phyloP scores from a whole-genome alignment of 2,888 invertebrate genomes.

The Papilio demoleus region DNA sequence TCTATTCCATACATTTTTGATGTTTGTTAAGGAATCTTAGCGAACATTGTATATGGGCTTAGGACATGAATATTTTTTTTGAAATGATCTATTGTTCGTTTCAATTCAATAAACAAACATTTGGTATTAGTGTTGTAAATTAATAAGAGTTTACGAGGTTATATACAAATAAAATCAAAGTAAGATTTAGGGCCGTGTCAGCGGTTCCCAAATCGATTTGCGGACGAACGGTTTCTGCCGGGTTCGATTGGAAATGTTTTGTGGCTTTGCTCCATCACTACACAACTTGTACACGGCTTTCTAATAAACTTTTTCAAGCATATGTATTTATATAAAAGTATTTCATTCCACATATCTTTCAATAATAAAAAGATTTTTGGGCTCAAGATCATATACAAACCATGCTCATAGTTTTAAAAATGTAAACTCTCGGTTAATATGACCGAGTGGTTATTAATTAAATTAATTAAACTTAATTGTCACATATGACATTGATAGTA shows the following conservation, averaged over 20 bases:
- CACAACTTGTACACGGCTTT: constrained; percentile 12
- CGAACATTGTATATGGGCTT: too few relatives aligned
- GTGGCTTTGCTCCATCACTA: constrained; percentile 5
- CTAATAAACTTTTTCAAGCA: constrained; percentile 4
- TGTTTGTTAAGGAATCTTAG: too few relatives aligned
- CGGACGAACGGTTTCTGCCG: constrained; percentile 18
- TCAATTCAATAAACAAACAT: too few relatives aligned
- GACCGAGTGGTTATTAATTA: neutral
- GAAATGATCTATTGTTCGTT: neutral
- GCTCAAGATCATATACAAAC: too few relatives aligned
- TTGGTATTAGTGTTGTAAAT: too few relatives aligned
- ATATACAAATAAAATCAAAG: neutral
- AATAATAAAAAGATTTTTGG: too few relatives aligned
- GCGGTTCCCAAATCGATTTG: constrained; percentile 17
- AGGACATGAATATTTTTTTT: too few relatives aligned
- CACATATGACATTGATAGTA: too few relatives aligned
- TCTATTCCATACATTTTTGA: too few relatives aligned
- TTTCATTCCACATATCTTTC: neutral
- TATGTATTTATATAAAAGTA: neutral
- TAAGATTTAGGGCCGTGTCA: constrained; percentile 10
- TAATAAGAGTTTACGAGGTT: neutral
- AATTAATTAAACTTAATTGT: neutral
- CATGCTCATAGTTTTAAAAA: too few relatives aligned
- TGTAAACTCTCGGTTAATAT: neutral
- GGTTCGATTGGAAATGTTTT: constrained; percentile 17